Conservation (phyloP, 23 tunicate species). For the Trididemnum clinides region DNA sequence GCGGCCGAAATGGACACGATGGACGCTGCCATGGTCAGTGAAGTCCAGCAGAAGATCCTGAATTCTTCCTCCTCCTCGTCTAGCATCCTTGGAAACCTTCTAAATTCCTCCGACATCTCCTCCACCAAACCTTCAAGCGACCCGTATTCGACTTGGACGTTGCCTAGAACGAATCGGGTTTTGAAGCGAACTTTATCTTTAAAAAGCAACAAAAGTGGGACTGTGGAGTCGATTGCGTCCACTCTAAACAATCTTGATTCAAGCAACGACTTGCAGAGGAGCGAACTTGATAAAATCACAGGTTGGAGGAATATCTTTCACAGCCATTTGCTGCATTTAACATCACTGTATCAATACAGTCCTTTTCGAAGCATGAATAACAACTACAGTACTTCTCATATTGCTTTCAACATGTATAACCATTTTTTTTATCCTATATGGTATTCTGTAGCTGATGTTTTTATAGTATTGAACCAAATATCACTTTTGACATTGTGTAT, state of each 20-base stretch:
- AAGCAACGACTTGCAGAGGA: not conserved
- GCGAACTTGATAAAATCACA: slow-evolving; percentile 32
- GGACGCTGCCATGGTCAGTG: slow-evolving; percentile 35
- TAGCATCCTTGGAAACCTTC: slow-evolving; percentile 44
- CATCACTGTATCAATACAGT: no score
- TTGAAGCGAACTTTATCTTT: slow-evolving; percentile 43
- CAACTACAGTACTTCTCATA: no score
- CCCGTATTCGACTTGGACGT: slow-evolving; percentile 60
- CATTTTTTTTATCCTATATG: no score
- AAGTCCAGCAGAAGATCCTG: slow-evolving; percentile 53
- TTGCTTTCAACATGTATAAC: no score
- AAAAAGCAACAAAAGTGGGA: slow-evolving; percentile 12
- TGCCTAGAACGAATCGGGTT: slow-evolving; percentile 59
- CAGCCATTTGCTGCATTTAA: no score
- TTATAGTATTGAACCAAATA: no score
- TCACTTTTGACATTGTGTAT: no score
- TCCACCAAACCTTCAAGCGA: not conserved
- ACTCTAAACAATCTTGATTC: not conserved
- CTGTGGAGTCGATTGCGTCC: not conserved
- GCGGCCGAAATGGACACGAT: slow-evolving; percentile 35
- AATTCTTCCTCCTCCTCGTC: slow-evolving; percentile 56
- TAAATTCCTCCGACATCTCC: slow-evolving; percentile 27
- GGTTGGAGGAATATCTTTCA: no score
- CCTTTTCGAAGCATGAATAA: no score
- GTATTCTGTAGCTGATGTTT: no score